These are phyloP conservation scores for Meteorus cinctellus DNA, from an alignment of 2,888 invertebrate genomes.

Conservation along the genomic window DNA sequence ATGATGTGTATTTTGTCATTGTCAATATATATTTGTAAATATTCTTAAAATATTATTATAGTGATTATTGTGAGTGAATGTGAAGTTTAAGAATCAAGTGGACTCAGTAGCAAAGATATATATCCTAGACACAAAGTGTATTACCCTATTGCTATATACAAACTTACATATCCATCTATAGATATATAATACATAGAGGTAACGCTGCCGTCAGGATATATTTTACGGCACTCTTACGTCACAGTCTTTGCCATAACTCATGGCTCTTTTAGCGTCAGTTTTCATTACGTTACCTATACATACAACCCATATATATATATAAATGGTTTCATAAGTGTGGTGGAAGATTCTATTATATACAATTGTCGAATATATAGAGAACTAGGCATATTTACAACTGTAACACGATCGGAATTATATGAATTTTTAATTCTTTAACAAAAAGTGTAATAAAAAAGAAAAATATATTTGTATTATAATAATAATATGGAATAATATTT, in stretches of 20 bases:
- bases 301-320: background rate
- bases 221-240: slow-evolving; percentile 63
- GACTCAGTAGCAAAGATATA: slow-evolving; percentile 23
- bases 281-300: slow-evolving; percentile 40
- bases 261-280: slow-evolving; percentile 60
- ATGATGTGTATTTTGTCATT: slow-evolving; percentile 10
- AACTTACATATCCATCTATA: background rate
- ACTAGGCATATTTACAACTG: background rate
- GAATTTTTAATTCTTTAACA: background rate
- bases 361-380: background rate
- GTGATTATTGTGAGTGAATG: background rate
- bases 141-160: background rate
- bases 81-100: slow-evolving; percentile 19
- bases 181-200: too few relatives aligned
- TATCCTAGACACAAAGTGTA: slow-evolving; percentile 26
- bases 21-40: background rate
- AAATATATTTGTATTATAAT: background rate
- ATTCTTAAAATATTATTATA: background rate
- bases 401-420: slow-evolving; percentile 10
- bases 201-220: slow-evolving; percentile 52
- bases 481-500: slow-evolving; percentile 2
- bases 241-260: slow-evolving; percentile 62
- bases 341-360: background rate
- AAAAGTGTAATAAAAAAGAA: background rate
- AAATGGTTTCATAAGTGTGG: background rate